phyloP scores from a whole-genome alignment of 2,888 invertebrate species.

The Phortica okadai region DNA sequence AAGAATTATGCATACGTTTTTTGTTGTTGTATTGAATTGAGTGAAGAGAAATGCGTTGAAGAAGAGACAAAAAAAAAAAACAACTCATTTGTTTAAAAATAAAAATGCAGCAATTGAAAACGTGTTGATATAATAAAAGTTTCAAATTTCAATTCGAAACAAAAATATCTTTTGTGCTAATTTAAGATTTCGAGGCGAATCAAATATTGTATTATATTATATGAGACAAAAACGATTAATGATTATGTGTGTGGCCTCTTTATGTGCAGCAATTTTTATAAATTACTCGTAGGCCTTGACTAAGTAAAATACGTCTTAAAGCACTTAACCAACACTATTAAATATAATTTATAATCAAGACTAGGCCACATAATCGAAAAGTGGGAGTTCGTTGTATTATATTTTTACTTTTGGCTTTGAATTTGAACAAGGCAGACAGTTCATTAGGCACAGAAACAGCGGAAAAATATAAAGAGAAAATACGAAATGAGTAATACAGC shows the following conservation, averaged over 20 bases:
- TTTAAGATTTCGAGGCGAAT: too few species aligned
- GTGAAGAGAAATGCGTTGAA: too few species aligned
- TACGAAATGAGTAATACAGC: background rate
- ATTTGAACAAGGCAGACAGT: background rate
- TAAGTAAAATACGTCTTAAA: slow-evolving; percentile 17
- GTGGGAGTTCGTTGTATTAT: background rate
- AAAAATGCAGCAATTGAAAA: too few species aligned
- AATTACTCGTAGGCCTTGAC: background rate
- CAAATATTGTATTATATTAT: too few species aligned
- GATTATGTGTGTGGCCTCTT: too few species aligned
- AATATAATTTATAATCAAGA: slow-evolving; percentile 17
- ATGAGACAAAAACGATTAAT: too few species aligned
- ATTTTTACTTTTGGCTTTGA: background rate
- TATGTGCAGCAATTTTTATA: background rate
- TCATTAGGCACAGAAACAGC: slow-evolving; percentile 6
- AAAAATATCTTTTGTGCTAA: too few species aligned
- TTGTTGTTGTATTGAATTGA: background rate
- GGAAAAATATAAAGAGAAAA: background rate
- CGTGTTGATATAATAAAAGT: too few species aligned
- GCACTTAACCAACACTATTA: slow-evolving; percentile 4
- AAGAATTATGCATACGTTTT: background rate
- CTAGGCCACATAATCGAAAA: background rate
- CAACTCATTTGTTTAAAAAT: too few species aligned
- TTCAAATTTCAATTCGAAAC: too few species aligned
- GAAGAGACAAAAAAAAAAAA: too few species aligned